Conservation (phyloP, 2,888 invertebrate genomes). For the Hypena proboscidalis region DNA sequence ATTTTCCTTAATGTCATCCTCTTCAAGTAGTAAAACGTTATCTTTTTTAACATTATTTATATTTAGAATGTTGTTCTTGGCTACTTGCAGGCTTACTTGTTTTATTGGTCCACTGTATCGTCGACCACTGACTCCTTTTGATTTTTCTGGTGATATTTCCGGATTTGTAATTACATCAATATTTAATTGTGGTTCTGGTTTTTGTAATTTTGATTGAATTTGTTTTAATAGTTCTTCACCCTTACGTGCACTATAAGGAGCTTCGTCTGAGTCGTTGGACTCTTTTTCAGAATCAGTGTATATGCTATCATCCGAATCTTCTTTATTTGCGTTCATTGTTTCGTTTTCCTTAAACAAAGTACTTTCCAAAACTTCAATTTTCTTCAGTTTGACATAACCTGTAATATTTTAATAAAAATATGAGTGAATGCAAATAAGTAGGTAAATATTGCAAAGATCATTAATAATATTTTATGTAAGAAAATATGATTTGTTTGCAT, state of each 20-base stretch:
- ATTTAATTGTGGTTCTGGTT: slow-evolving; percentile 15
- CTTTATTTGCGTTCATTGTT: slow-evolving; percentile 36
- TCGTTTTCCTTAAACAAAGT: slow-evolving; percentile 63
- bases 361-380: slow-evolving; percentile 80
- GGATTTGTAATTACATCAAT: slow-evolving; percentile 39
- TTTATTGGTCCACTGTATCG: slow-evolving; percentile 66
- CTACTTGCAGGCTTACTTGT: slow-evolving; percentile 55
- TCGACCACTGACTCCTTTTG: slow-evolving; percentile 46
- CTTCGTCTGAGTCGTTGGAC: slow-evolving; percentile 70
- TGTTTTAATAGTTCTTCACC: slow-evolving; percentile 60
- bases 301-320: slow-evolving; percentile 67
- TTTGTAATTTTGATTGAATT: slow-evolving; percentile 51
- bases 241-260: slow-evolving; percentile 49
- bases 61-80: slow-evolving; percentile 59
- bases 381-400: slow-evolving; percentile 86
- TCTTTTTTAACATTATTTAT: slow-evolving; percentile 47
- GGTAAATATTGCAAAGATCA: slow-evolving; percentile 4
- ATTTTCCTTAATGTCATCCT: slow-evolving; percentile 42
- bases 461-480: neutral
- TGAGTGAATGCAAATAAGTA: slow-evolving; percentile 2
- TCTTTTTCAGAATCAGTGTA: slow-evolving; percentile 79
- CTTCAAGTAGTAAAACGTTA: slow-evolving; percentile 50
- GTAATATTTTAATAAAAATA: slow-evolving; percentile 43
- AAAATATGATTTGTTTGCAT: no score
- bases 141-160: no score